These are phyloP conservation scores for Pseudobourletiella spinata DNA, from an alignment of 1,140 invertebrate genomes.

Conservation along the genomic window DNA sequence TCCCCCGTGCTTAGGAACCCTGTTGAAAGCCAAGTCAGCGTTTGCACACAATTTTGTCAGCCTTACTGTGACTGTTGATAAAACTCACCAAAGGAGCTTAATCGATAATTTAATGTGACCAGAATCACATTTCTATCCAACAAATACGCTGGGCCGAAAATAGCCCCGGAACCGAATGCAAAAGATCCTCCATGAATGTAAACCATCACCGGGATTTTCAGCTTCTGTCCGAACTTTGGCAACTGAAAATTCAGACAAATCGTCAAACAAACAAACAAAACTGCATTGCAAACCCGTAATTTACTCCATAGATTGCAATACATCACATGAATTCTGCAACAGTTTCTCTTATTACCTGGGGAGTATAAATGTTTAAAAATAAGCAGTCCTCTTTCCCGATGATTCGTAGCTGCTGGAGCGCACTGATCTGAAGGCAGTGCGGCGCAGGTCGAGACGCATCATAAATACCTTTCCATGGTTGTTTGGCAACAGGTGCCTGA, in stretches of 20 bases:
- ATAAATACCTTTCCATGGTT: conserved; percentile 29
- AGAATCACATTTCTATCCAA: conserved; percentile 30
- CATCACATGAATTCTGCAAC: conserved; percentile 48
- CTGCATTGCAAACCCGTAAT: conserved; percentile 8
- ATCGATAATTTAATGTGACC: conserved; percentile 30
- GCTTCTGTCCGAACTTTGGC: background rate
- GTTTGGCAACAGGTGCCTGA: conserved; percentile 26
- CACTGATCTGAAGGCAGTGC: conserved; percentile 35
- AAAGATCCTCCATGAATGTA: conserved; percentile 29
- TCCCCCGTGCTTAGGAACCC: background rate
- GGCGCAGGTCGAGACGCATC: conserved; percentile 31
- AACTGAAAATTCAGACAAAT: conserved; percentile 13
- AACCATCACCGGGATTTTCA: conserved; percentile 23
- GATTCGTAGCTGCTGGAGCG: conserved; percentile 12
- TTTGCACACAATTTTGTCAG: no score
- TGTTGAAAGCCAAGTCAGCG: background rate
- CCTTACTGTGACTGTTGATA: no score
- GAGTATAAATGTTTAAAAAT: conserved; percentile 10
- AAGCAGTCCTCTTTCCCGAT: conserved; percentile 19
- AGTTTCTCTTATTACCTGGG: conserved; percentile 16
- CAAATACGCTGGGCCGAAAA: conserved; percentile 26
- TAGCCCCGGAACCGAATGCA: conserved; percentile 15
- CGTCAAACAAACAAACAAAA: conserved; percentile 3
- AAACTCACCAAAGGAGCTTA: conserved; percentile 13
- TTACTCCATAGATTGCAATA: conserved; percentile 44